These are phyloP conservation scores for Agrotis puta DNA, from an alignment of 2,888 invertebrate genomes.

Conservation along the genomic window DNA sequence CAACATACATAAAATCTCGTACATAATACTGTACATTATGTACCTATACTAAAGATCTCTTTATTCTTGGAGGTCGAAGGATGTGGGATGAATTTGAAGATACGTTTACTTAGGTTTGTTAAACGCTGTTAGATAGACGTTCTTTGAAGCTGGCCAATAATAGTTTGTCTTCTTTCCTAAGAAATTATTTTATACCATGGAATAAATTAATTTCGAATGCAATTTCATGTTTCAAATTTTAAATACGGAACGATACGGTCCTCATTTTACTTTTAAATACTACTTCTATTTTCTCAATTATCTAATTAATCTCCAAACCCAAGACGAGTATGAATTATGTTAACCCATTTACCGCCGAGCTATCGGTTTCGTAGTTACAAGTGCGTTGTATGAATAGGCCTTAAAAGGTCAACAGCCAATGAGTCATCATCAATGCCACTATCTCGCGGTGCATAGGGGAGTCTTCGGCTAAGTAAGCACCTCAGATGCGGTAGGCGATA, in stretches of 20 bases:
- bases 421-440: slow-evolving; percentile 74
- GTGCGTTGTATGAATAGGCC: slow-evolving; percentile 65
- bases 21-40: slow-evolving; percentile 10
- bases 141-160: not conserved
- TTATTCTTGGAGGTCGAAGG: not conserved
- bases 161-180: not conserved
- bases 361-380: slow-evolving; percentile 51
- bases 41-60: slow-evolving; percentile 11
- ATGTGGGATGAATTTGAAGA: slow-evolving; percentile 1
- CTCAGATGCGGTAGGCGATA: slow-evolving; percentile 66
- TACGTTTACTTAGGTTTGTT: not conserved
- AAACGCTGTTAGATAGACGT: not conserved
- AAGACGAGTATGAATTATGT: slow-evolving; percentile 53
- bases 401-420: slow-evolving; percentile 79
- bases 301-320: slow-evolving; percentile 22
- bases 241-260: not conserved
- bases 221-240: not conserved
- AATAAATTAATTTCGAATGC: not conserved
- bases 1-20: not conserved
- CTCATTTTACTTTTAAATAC: not conserved
- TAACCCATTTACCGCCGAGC: slow-evolving; percentile 60
- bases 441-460: slow-evolving; percentile 67
- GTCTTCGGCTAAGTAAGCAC: slow-evolving; percentile 62
- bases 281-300: not conserved
- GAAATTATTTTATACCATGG: not conserved